Base-by-base conservation (phyloP, 1,140 invertebrate genomes). In the Chymomyza costata region DNA sequence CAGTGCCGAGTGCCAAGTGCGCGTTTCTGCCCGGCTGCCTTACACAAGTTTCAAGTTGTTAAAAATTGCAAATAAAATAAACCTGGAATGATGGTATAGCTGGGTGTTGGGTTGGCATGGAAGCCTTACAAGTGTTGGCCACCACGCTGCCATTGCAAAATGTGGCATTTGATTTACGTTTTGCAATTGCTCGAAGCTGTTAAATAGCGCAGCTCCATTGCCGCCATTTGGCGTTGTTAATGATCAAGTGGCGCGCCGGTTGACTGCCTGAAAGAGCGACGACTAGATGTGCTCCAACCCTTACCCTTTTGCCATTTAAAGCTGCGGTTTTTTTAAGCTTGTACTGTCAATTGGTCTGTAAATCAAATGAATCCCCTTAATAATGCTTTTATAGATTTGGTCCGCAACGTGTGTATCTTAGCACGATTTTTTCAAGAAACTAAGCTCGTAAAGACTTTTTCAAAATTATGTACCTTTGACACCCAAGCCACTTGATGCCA, bases 121-220 rank as follows among this genome's bases (percentile, higher is more conserved):
- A 44, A 39, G 40, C 45, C 17, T 21, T 11, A 11, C n/a, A n/a
- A n/a, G n/a, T n/a, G n/a, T n/a, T n/a, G n/a, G n/a, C n/a, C n/a
- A n/a, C n/a, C n/a, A n/a, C n/a, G 25, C 49, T 67, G 67, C 55
- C 59, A 67, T 14, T 58, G 59, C 54, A 58, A 38, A 67, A 61
- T 78, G 71, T 80, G 59, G 51, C 67, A 60, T 55, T 80, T 80
- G 74, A 78, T 78, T 78, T 80, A 78, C 64, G 73, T 51, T 71
- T 34, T 47, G 50, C 64, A 61, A 65, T 67, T 65, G 64, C 73
- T 58, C 30, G 44, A 53, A 58, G 67, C 63, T 65, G 59, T 78
- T 73, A 65, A 80, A 58, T 44, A 57, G 53, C 38, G 37, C 40
- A 18, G 48, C 35, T 50, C 17, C 30, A 18, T 2, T 30, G 14